Evolutionary conservation across 2,888 invertebrate species (phyloP), one percentile per base, ranked within the genome.

Genomic region (Lucinisca nassula): DNA sequence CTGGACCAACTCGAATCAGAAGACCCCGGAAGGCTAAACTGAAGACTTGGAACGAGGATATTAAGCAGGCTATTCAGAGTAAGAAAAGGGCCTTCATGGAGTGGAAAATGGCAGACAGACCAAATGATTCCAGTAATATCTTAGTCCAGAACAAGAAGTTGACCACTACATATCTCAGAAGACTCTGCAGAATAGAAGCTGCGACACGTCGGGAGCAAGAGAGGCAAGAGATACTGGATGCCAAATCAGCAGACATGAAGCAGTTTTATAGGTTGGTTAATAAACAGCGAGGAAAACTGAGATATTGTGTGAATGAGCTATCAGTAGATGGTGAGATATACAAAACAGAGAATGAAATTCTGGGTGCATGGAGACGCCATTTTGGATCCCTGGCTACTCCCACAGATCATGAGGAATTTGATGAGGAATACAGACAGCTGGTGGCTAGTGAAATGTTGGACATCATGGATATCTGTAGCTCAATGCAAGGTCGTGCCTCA

Each of bases 11-110:
- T n/a, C n/a, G n/a, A n/a, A n/a, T n/a, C n/a, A n/a, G n/a, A n/a
- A n/a, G n/a, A n/a, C n/a, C n/a, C n/a, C n/a, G n/a, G n/a, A n/a
- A n/a, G n/a, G n/a, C 79, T 21, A 79, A 67, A 45, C 27, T 79
- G 30, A 61, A 70, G 24, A 35, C 40, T 6, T 79, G 79, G 79
- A 79, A 79, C 32, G 14, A 14, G 0, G 79, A 79, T 32, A 70
- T 79, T 24, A n/a, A n/a, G n/a, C n/a, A n/a, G n/a, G n/a, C n/a
- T n/a, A n/a, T n/a, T n/a, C n/a, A n/a, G n/a, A n/a, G n/a, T n/a
- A n/a, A n/a, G n/a, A n/a, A n/a, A n/a, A n/a, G n/a, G n/a, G n/a
- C n/a, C n/a, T n/a, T n/a, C n/a, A n/a, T n/a, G n/a, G n/a, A n/a
- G n/a, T n/a, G n/a, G n/a, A n/a, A n/a, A n/a, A n/a, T n/a, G n/a